Evolutionary conservation across 1,140 invertebrate species (phyloP), one percentile per base, ranked within the genome.

Genomic region (Papilio glaucus): DNA sequence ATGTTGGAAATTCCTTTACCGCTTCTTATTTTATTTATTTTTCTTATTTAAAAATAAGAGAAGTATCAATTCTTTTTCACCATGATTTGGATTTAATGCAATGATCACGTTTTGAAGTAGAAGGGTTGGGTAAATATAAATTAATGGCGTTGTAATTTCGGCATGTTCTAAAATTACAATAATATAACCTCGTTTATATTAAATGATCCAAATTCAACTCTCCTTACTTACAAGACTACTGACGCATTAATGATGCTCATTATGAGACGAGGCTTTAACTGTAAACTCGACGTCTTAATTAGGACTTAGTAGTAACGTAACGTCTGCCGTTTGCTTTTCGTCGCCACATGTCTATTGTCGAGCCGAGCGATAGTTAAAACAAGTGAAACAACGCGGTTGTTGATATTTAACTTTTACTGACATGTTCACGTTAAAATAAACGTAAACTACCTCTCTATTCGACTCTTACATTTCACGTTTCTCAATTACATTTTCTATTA

Each of bases 341-440:
- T 69, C 67, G 49, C 67, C 67, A 49, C 67, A 69, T 45, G 39
- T 0, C 67, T 69, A 69, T 69, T 69, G 42, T 69, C 67, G 67
- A 69, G 42, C 10, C 24, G 41, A 69, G 24, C 21, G 67, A 69
- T 69, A 45, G 63, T 68, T 68, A 42, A 42, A 21, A 42, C 63
- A 68, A 69, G 42, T 37, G 42, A 49, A 69, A 49, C 67, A 49
- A 24, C 24, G n/a, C 38, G 63, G 21, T 69, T 69, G 67, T 69
- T 69, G 13, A 49, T 53, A 29, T 69, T 69, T 26, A 26, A 69
- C 24, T 69, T 65, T 18, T 12, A 49, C 42, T 49, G 45, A 69
- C 29, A 69, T 69, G 42, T 69, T 49, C 42, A 49, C 63, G 41
- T 68, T 42, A 68, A 42, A 68, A 41, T 42, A 42, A 68, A 67